Conservation (phyloP, 2,797 vertebrate genomes). For the Adrianichthys oophorus region DNA sequence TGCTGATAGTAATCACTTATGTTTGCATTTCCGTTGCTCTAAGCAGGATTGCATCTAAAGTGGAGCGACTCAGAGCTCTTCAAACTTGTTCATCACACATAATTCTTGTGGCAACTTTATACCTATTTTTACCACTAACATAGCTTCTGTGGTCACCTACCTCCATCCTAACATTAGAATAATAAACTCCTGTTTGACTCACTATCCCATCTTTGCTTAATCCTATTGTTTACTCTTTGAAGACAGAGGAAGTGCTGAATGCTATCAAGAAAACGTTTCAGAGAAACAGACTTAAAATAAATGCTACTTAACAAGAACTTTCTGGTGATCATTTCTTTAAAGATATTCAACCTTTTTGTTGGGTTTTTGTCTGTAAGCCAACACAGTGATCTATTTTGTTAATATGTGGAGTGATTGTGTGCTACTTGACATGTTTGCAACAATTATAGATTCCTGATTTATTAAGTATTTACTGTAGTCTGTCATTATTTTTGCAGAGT, state of each 20-base stretch:
- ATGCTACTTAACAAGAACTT: background rate
- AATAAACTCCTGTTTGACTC: slow-evolving; percentile 49
- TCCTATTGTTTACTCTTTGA: slow-evolving; percentile 64
- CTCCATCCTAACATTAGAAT: slow-evolving; percentile 51
- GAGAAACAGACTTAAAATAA: background rate
- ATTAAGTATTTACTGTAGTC: no score
- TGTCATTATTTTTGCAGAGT: no score
- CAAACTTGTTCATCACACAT: slow-evolving; percentile 67
- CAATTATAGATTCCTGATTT: no score
- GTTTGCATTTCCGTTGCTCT: slow-evolving; percentile 24
- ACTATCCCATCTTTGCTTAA: slow-evolving; percentile 61
- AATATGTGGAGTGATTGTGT: slow-evolving; percentile 18
- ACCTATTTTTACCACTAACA: slow-evolving; percentile 32
- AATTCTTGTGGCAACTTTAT: slow-evolving; percentile 61
- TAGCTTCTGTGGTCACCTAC: slow-evolving; percentile 2
- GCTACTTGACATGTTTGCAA: no score
- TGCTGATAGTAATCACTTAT: slow-evolving; percentile 6
- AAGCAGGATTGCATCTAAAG: slow-evolving; percentile 41
- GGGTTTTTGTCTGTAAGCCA: no score
- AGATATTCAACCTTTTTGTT: no score
- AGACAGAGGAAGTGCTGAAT: slow-evolving; percentile 61
- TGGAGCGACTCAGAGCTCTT: slow-evolving; percentile 47
- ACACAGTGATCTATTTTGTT: no score
- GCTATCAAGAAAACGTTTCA: slow-evolving; percentile 38
- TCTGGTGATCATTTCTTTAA: no score